Evolutionary conservation across 37 sponge, comb jelly and placozoan species (phyloP).

Genomic region (Cliona cf. orientalis): DNA sequence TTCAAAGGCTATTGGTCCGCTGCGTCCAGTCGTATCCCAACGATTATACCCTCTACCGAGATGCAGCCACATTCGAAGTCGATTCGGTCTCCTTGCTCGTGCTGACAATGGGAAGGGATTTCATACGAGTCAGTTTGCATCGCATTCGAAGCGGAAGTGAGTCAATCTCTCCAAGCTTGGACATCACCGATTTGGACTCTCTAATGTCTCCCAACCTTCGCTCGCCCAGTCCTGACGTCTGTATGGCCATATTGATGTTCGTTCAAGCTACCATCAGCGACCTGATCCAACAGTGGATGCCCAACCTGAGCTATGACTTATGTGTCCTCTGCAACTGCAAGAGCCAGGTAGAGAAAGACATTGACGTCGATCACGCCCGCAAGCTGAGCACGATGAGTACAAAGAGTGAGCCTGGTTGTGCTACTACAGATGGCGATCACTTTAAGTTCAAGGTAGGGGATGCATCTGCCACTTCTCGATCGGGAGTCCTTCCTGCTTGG

Average conservation of each 20-base stretch:
- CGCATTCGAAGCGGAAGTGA: not conserved
- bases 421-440: too few species aligned
- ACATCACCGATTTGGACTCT: not conserved
- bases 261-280: constrained; percentile 62
- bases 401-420: not conserved
- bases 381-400: not conserved
- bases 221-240: constrained; percentile 31
- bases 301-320: constrained; percentile 62
- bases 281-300: constrained; percentile 66
- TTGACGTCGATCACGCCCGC: constrained; percentile 13
- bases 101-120: constrained; percentile 10
- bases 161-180: not conserved
- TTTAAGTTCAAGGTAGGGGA: too few species aligned
- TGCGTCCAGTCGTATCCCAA: constrained; percentile 61
- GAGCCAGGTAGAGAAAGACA: constrained; percentile 2
- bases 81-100: constrained; percentile 25
- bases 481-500: too few species aligned
- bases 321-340: constrained; percentile 49
- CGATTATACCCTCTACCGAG: constrained; percentile 40
- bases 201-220: not conserved
- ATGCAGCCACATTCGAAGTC: constrained; percentile 55
- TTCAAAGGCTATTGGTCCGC: constrained; percentile 52
- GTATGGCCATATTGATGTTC: constrained; percentile 75
- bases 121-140: constrained; percentile 43
- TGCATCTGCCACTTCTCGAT: too few species aligned